Evolutionary conservation across 2,888 invertebrate species (phyloP).

Genomic region (Deilephila porcellus): DNA sequence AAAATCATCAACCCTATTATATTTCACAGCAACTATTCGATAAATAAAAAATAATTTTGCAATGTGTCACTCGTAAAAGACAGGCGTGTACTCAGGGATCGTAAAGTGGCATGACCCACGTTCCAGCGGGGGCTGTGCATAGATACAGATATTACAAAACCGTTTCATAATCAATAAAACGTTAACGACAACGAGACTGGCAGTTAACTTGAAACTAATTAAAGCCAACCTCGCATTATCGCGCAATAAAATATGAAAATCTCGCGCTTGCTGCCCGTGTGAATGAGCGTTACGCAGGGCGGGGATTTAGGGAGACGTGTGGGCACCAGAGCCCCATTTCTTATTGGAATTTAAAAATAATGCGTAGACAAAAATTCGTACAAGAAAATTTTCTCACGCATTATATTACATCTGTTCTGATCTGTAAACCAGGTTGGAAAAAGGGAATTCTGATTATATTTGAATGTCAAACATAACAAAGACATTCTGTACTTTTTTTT

Average conservation of each 20-base stretch:
- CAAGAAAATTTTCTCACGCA: no score
- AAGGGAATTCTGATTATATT: no score
- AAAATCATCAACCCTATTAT: no score
- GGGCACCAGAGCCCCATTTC: neutral
- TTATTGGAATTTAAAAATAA: neutral
- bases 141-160: constrained; percentile 43
- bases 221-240: constrained; percentile 62
- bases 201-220: constrained; percentile 64
- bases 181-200: constrained; percentile 57
- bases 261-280: constrained; percentile 50
- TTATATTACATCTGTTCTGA: no score
- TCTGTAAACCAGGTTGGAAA: neutral
- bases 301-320: neutral
- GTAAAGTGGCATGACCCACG: constrained; percentile 11
- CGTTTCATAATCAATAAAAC: constrained; percentile 59
- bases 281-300: constrained; percentile 31
- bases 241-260: constrained; percentile 63
- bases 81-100: constrained; percentile 14
- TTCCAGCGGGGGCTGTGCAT: neutral
- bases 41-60: constrained; percentile 4
- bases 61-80: constrained; percentile 15
- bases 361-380: no score
- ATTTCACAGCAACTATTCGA: neutral
- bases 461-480: no score
- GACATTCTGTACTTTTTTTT: no score